These are phyloP conservation scores for Dorcus parallelipipedus DNA, from an alignment of 2,888 invertebrate species.

Conservation along the genomic window DNA sequence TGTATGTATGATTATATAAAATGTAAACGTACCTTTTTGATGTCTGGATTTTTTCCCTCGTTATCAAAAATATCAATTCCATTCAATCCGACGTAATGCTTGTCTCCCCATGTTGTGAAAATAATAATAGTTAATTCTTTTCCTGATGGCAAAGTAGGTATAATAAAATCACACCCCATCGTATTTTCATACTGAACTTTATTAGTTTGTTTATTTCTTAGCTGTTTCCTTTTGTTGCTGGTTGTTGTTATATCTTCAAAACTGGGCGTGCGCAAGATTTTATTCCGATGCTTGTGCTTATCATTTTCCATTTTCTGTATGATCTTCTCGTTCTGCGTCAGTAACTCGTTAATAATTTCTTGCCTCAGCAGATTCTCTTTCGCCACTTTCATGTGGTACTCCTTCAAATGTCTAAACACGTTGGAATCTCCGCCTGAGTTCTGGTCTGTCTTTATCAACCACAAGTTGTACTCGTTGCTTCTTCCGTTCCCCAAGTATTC, in stretches of 20 bases:
- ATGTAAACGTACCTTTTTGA: constrained; percentile 57
- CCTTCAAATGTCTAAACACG: constrained; percentile 21
- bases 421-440: neutral
- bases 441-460: neutral
- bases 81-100: constrained; percentile 73
- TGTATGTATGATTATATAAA: constrained; percentile 11
- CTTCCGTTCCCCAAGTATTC: constrained; percentile 15
- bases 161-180: constrained; percentile 54
- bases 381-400: constrained; percentile 38
- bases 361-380: constrained; percentile 41
- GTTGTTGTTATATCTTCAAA: constrained; percentile 17
- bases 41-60: constrained; percentile 56
- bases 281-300: constrained; percentile 2
- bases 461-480: constrained; percentile 16
- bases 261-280: constrained; percentile 13
- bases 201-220: constrained; percentile 17
- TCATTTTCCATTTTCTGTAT: constrained; percentile 22
- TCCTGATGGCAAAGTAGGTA: constrained; percentile 75
- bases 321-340: constrained; percentile 39
- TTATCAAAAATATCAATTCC: constrained; percentile 72
- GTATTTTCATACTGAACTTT: constrained; percentile 1
- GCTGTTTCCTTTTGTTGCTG: constrained; percentile 12
- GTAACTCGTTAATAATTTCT: constrained; percentile 40
- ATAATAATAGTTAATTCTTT: constrained; percentile 64
- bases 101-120: constrained; percentile 75